A percentile compares a stretch with the other conserved stretches of the same genome.
Evolutionary conservation across 2,113 vertebrate genomes (phyloP).

Genomic region (Willisornis vidua): DNA sequence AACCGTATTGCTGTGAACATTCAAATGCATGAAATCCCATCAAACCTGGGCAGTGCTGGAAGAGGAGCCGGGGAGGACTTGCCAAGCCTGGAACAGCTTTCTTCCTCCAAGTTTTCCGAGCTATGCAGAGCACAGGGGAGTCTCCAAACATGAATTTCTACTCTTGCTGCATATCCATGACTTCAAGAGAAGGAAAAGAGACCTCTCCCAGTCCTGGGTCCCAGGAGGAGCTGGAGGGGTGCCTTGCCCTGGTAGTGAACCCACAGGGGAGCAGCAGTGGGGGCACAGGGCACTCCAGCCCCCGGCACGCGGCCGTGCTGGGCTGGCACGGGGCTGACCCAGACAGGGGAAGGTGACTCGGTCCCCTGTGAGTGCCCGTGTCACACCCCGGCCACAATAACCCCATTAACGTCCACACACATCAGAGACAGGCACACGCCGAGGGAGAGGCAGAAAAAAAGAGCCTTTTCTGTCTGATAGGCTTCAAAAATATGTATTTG

Average conservation of each 20-base stretch:
- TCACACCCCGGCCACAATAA: background rate
- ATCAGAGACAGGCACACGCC: background rate
- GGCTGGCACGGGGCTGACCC: background rate
- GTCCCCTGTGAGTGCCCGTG: background rate
- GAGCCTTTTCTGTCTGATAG: slow-evolving; percentile 45
- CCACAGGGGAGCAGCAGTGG: background rate
- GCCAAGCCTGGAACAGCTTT: background rate
- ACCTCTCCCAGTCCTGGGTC: background rate
- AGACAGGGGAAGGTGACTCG: background rate
- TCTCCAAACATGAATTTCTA: slow-evolving; percentile 20
- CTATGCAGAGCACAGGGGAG: background rate
- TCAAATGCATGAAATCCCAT: background rate
- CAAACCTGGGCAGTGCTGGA: background rate
- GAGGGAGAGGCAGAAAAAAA: background rate
- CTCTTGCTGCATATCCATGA: background rate
- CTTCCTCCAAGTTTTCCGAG: background rate
- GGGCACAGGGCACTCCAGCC: background rate
- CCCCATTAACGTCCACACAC: background rate
- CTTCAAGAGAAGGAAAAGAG: slow-evolving; percentile 8
- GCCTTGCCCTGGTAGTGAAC: slow-evolving; percentile 42
- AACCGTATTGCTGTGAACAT: background rate
- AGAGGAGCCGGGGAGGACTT: background rate
- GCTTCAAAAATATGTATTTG: slow-evolving; percentile 61
- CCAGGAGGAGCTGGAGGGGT: background rate
- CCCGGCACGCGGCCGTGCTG: background rate